These are phyloP conservation scores for Helicolenus hilgendorfi DNA, from an alignment of 2,797 vertebrate genomes.

Conservation along the genomic window DNA sequence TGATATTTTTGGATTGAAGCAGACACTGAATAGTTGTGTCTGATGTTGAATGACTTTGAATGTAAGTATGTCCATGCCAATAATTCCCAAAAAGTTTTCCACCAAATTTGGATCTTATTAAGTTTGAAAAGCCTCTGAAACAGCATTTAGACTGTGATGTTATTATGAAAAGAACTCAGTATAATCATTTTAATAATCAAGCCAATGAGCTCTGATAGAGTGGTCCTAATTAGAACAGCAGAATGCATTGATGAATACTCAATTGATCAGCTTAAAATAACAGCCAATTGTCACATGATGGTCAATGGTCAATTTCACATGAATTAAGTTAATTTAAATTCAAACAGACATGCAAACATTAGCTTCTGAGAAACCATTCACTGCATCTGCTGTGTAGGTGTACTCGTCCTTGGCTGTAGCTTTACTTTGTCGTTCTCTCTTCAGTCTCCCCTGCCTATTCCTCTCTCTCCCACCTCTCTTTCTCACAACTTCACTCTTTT, in stretches of 20 bases:
- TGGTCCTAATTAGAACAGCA: neutral
- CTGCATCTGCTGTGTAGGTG: conserved; percentile 25
- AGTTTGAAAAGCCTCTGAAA: neutral
- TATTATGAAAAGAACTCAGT: neutral
- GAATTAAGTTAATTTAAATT: neutral
- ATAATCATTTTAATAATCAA: neutral
- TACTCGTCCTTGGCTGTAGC: conserved; percentile 31
- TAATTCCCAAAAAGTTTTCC: neutral
- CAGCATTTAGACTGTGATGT: neutral
- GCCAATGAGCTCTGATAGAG: neutral
- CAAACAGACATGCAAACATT: neutral
- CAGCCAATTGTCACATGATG: no score
- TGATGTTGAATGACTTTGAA: neutral
- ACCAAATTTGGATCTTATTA: neutral
- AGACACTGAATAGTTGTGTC: neutral
- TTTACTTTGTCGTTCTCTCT: conserved; percentile 1
- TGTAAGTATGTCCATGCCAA: neutral
- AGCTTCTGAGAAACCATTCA: neutral
- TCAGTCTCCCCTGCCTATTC: neutral
- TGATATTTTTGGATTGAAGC: neutral
- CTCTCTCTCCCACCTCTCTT: neutral
- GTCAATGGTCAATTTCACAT: neutral
- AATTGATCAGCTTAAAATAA: neutral
- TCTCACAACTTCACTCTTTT: neutral
- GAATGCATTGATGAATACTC: neutral